phyloP scores from a whole-genome alignment of 2,113 vertebrate genomes.

The Tautogolabrus adspersus region DNA sequence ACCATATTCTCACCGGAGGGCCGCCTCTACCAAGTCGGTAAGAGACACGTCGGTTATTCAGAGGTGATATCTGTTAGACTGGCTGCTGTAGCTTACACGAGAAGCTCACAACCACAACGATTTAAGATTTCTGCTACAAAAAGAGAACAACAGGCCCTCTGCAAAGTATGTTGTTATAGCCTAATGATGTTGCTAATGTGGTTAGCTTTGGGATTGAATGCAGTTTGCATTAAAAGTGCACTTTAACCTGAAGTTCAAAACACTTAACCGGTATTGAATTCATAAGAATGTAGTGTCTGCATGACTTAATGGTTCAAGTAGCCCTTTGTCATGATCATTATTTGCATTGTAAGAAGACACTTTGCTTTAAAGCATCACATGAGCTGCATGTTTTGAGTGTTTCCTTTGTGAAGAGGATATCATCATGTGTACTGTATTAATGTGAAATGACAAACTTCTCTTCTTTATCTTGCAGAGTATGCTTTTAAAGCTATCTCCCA shows the following conservation, averaged over 20 bases:
- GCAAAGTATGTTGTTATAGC: neutral
- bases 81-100: neutral
- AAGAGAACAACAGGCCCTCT: neutral
- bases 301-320: no score
- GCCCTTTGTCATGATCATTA: no score
- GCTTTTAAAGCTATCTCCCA: slow-evolving; percentile 85
- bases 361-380: no score
- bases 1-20: slow-evolving; percentile 87
- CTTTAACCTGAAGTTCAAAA: neutral
- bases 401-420: no score
- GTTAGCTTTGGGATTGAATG: neutral
- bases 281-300: no score
- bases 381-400: no score
- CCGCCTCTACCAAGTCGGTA: slow-evolving; percentile 87
- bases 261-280: no score
- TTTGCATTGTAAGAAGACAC: no score
- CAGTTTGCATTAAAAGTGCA: neutral
- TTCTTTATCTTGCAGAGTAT: slow-evolving; percentile 76
- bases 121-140: neutral
- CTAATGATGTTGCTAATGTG: neutral
- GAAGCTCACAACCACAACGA: no score
- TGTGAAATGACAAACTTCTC: neutral
- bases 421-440: no score
- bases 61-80: neutral
- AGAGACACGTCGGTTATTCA: slow-evolving; percentile 27